Evolutionary conservation across 2,113 vertebrate species (phyloP).

Genomic region (Gymnorhina tibicen): DNA sequence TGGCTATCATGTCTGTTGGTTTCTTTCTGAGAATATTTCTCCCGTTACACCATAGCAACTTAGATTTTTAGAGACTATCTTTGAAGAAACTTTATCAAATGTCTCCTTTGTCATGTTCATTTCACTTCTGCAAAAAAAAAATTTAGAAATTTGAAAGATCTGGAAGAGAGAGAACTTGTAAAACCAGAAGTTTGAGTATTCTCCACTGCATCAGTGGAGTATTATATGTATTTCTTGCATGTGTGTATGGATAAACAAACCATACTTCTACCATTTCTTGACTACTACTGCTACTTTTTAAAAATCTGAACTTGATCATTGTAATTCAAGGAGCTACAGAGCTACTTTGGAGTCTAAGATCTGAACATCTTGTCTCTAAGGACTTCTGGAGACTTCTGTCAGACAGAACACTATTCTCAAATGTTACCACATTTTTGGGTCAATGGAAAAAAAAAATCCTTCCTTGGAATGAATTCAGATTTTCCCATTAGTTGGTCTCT

Average conservation of each 20-base stretch:
- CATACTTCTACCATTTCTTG: not conserved
- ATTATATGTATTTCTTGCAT: not conserved
- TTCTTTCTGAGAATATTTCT: not conserved
- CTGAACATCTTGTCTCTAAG: not conserved
- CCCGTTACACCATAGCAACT: not conserved
- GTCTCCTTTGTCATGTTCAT: not conserved
- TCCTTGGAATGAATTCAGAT: not conserved
- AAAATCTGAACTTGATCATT: not conserved
- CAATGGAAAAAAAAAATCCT: not conserved
- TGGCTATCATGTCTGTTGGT: not conserved
- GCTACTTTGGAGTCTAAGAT: not conserved
- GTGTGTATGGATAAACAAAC: not conserved
- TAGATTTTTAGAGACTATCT: not conserved
- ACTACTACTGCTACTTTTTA: not conserved
- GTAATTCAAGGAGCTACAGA: not conserved
- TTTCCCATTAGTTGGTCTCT: not conserved
- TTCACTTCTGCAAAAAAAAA: not conserved
- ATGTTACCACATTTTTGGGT: not conserved
- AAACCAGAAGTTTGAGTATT: not conserved
- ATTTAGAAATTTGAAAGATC: not conserved
- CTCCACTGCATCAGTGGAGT: not conserved
- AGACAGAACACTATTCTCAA: not conserved
- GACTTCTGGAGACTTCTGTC: not conserved
- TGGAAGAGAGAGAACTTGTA: not conserved
- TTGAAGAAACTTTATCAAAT: not conserved